Evolutionary conservation across 1,140 invertebrate genomes (phyloP), one percentile per base, ranked within the genome.

Genomic region (Mylabris phalerata): DNA sequence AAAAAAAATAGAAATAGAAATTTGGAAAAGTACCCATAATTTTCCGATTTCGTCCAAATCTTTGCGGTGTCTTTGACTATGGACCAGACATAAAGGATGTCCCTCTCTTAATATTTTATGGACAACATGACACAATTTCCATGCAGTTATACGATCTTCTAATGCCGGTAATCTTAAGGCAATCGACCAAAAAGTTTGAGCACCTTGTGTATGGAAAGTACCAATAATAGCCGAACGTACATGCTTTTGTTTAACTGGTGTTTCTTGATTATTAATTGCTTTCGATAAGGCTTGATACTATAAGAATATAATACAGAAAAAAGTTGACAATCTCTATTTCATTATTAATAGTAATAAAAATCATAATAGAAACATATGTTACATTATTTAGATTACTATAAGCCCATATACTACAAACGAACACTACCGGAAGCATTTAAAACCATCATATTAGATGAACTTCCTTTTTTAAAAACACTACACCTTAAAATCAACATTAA

Each of bases 101-200:
- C 95, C 96, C 76, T 99, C 97, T 10, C 95, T 79, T 44, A 98
- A 75, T 32, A 99, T 80, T 77, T 98, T 98, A 75, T 98, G 95
- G 4, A 98, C 79, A 50, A 98, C 89, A 80, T 98, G 93, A 70
- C 94, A 98, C 76, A 98, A 98, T 75, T 99, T 99, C 97, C 97
- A 99, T 3, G 93, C 92, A 19, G 96, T 85, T 63, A 98, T 95
- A 47, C 92, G 84, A 78, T 95, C 92, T 58, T 93, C 92, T 76
- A 93, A 87, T 3, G 96, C 75, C 0, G 92, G 93, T 51, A 93
- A 83, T 44, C 88, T 82, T 9, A 87, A 75, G 11, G 87, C 85
- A 70, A 92, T 86, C 64, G 84, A 81, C 95, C 95, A 98, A 77
- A 97, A 98, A 24, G 89, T 87, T 68, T 84, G 78, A 1, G 86